Conservation (phyloP, 2,888 invertebrate species). For the Aquatica leii region DNA sequence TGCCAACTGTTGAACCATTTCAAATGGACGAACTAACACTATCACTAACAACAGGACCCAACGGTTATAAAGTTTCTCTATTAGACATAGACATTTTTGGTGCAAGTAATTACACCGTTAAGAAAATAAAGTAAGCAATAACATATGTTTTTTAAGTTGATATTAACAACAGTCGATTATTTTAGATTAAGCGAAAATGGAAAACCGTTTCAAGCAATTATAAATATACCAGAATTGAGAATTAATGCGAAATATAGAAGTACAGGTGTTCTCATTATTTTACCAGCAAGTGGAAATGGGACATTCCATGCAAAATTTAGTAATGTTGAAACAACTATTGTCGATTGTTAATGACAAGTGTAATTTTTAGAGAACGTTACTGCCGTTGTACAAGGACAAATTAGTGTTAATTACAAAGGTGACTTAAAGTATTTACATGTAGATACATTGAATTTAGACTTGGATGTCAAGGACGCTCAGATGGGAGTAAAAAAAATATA, state of each 20-base stretch:
- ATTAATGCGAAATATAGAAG: conserved; percentile 74
- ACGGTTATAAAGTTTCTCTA: conserved; percentile 67
- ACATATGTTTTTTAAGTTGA: conserved; percentile 24
- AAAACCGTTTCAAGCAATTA: conserved; percentile 71
- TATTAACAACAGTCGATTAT: conserved; percentile 19
- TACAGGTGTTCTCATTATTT: conserved; percentile 72
- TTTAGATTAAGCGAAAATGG: conserved; percentile 65
- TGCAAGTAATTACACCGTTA: conserved; percentile 70
- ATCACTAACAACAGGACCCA: conserved; percentile 65
- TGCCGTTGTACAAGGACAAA: conserved; percentile 67
- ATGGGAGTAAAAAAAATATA: conserved; percentile 74
- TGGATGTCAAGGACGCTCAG: conserved; percentile 68
- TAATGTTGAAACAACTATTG: conserved; percentile 44
- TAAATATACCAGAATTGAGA: conserved; percentile 70
- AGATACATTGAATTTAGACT: conserved; percentile 68
- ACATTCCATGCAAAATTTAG: conserved; percentile 72
- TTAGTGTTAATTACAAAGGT: conserved; percentile 61
- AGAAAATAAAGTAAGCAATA: conserved; percentile 64
- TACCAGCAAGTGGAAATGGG: conserved; percentile 76
- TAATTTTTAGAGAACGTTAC: conserved; percentile 64
- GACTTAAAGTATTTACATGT: conserved; percentile 68
- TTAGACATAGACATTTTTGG: conserved; percentile 69
- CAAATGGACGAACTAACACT: conserved; percentile 69
- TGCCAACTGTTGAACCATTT: conserved; percentile 74
- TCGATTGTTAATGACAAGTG: neutral